A percentile compares a stretch with the other conserved stretches of the same genome.
Conservation (phyloP, 2,888 invertebrate genomes). For the Empis livida region DNA sequence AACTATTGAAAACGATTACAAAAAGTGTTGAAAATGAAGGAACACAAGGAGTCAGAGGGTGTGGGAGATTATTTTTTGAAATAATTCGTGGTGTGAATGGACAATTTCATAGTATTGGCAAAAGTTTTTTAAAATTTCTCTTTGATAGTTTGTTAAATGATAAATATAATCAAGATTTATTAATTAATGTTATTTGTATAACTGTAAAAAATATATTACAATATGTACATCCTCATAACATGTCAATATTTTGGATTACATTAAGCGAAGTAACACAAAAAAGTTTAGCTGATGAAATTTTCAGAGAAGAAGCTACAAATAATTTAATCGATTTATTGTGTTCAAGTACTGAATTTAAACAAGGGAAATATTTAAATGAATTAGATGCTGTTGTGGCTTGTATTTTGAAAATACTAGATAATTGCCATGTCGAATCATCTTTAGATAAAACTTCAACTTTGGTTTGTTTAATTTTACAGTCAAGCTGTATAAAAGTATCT, state of each 20-base stretch:
- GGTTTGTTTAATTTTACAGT: conserved; percentile 44
- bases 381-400: conserved; percentile 45
- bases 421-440: conserved; percentile 6
- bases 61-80: conserved; percentile 80
- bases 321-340: conserved; percentile 45
- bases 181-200: conserved; percentile 50
- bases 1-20: conserved; percentile 57
- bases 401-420: conserved; percentile 31
- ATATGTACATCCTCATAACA: conserved; percentile 49
- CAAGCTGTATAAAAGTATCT: conserved; percentile 48
- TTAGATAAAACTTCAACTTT: conserved; percentile 36
- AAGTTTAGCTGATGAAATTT: conserved; percentile 2
- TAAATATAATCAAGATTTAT: conserved; percentile 22
- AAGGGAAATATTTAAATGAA: conserved; percentile 49
- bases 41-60: conserved; percentile 64
- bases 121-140: conserved; percentile 53
- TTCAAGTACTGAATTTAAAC: conserved; percentile 47
- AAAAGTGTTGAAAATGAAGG: conserved; percentile 49
- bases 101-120: conserved; percentile 75
- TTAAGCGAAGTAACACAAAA: conserved; percentile 31
- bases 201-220: conserved; percentile 49
- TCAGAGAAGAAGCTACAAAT: conserved; percentile 20
- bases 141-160: conserved; percentile 46
- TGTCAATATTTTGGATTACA: conserved; percentile 51
- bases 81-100: conserved; percentile 70